Base-by-base conservation (phyloP, 2,797 vertebrate genomes). In the Alexandromys oeconomus region DNA sequence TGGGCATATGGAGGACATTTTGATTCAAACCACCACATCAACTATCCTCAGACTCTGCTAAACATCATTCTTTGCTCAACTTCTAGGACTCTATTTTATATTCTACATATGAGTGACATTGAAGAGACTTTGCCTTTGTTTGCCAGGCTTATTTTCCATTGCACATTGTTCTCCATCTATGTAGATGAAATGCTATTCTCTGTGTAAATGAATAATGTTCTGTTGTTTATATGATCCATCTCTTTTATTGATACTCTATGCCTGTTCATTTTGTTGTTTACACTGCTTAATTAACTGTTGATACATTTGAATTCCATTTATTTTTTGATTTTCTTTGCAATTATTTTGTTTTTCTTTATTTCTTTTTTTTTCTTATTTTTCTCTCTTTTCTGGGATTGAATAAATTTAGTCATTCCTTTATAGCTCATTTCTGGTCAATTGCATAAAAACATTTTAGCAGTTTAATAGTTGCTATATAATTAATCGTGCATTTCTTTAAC, bases 231-330 rank as follows among this genome's bases (percentile, higher is more conserved):
- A n/a, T 2, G 13, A 12, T 27, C 34, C 78, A 5, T 6, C 2
- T 63, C 29, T 92, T 89, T 73, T 78, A 81, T 74, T 46, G 19
- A 89, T 61, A 65, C 0, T n/a, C 15, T 65, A 8, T 61, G 10
- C 11, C 14, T 86, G 89, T 82, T 85, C 73, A 74, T 96, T 71
- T 27, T n/a, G 17, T 2, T 90, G 6, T 90, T 92, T 92, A 81
- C 11, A 25, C 2, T 19, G 40, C 37, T 92, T 92, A 92, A 80
- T 80, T 88, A 74, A 79, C 91, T 88, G 34, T 8, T 65, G 4
- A 76, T 46, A 23, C 73, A 1, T 63, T 86, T 86, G 51, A 37
- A 77, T 86, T 85, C 87, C 48, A 40, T 34, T 77, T 85, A 34
- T 48, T 5, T 76, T 93, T 2, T 21, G 74, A 57, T 89, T 84